These are phyloP conservation scores for Pachycephus smyrnensis DNA, from an alignment of 2,888 invertebrate species.

Conservation along the genomic window DNA sequence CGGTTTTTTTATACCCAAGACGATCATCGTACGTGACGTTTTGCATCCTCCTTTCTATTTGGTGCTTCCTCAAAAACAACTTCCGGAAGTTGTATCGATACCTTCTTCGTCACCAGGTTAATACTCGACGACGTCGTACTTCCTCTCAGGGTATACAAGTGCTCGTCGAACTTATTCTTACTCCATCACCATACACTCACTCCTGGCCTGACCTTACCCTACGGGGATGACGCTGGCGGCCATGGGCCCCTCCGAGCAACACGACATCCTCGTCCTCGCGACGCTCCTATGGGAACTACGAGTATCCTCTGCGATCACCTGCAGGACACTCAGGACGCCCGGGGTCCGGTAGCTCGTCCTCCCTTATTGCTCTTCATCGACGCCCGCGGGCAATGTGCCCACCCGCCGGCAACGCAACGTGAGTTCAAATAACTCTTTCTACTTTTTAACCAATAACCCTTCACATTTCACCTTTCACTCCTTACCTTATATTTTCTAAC, in stretches of 20 bases:
- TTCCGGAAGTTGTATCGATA: neutral
- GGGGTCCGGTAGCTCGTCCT: slow-evolving; percentile 64
- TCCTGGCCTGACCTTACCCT: neutral
- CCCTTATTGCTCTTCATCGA: slow-evolving; percentile 57
- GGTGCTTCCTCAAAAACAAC: neutral
- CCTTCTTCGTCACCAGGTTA: neutral
- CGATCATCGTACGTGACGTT: neutral
- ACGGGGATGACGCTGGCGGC: neutral
- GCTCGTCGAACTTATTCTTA: neutral
- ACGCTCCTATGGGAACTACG: neutral
- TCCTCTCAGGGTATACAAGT: neutral
- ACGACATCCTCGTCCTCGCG: neutral
- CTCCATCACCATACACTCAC: neutral
- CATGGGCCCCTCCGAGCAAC: neutral
- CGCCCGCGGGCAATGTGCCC: slow-evolving; percentile 68
- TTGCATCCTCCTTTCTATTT: neutral
- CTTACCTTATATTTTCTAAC: neutral
- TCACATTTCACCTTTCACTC: neutral
- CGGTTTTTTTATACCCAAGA: neutral
- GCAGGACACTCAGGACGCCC: slow-evolving; percentile 40
- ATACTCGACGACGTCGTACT: neutral
- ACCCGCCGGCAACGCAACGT: slow-evolving; percentile 66
- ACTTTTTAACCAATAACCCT: slow-evolving; percentile 11
- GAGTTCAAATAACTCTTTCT: slow-evolving; percentile 41
- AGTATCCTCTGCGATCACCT: neutral